These are phyloP conservation scores for Tyrannus savana DNA, from an alignment of 2,113 vertebrate genomes.

Conservation along the genomic window DNA sequence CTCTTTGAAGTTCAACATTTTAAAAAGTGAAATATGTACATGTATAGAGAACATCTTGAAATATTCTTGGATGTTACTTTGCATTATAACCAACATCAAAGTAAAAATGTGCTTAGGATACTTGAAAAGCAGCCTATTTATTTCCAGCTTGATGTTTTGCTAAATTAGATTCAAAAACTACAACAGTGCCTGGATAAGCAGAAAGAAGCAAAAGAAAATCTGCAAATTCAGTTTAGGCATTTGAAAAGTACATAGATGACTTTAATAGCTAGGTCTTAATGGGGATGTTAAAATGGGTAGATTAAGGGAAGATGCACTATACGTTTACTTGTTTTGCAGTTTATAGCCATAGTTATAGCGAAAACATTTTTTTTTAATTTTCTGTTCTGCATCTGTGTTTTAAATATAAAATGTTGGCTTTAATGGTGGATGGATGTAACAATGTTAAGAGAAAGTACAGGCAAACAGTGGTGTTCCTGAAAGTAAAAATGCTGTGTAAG, in stretches of 20 bases:
- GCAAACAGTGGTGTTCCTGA: not conserved
- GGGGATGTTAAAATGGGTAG: not conserved
- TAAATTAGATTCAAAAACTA: slow-evolving; percentile 2
- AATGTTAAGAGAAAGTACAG: not conserved
- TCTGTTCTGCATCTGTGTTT: not conserved
- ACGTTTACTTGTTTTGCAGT: not conserved
- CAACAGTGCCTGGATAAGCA: slow-evolving; percentile 8
- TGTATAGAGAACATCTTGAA: not conserved
- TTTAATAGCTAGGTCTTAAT: not conserved
- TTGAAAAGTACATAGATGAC: not conserved
- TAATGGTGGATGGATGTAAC: not conserved
- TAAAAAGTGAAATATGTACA: not conserved
- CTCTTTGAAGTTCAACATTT: not conserved
- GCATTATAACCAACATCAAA: not conserved
- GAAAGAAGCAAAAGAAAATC: not conserved
- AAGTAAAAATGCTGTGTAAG: not conserved
- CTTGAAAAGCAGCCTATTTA: not conserved
- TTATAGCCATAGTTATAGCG: not conserved
- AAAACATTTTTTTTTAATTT: not conserved
- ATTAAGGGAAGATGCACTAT: not conserved
- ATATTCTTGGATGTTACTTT: not conserved
- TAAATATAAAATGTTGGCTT: not conserved
- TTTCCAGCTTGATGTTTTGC: not conserved
- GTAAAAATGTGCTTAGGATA: not conserved
- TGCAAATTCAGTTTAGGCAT: not conserved